Evolutionary conservation across 2,888 invertebrate genomes (phyloP).

Genomic region (Tenthredo distinguenda): DNA sequence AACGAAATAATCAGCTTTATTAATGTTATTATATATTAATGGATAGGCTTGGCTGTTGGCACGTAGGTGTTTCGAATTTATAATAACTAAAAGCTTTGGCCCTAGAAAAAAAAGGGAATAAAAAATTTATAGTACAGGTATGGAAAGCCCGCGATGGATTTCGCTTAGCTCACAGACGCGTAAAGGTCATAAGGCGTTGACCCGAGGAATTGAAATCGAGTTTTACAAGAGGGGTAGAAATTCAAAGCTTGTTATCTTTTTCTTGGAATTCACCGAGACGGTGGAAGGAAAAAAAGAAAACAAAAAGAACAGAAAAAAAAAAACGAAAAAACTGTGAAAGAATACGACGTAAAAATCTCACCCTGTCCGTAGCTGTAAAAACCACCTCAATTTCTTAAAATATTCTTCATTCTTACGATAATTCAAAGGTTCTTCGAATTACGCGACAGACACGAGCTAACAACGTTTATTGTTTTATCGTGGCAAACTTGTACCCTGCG

Average conservation of each 20-base stretch:
- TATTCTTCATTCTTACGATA: not conserved
- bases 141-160: not conserved
- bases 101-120: not conserved
- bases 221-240: not conserved
- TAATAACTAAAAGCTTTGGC: not conserved
- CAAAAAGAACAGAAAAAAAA: not conserved
- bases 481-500: not conserved
- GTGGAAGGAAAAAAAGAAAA: not conserved
- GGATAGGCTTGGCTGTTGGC: not conserved
- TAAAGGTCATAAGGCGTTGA: slow-evolving; percentile 5
- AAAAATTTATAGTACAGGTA: not conserved
- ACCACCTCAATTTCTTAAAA: not conserved
- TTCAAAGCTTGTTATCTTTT: slow-evolving; percentile 13
- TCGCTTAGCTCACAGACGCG: not conserved
- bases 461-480: no score
- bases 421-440: not conserved
- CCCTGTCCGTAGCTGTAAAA: not conserved
- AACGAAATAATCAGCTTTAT: slow-evolving; percentile 13
- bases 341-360: not conserved
- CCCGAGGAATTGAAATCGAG: not conserved
- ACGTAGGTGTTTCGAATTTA: slow-evolving; percentile 10
- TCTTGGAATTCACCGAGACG: slow-evolving; percentile 5
- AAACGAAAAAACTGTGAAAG: not conserved
- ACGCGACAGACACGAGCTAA: not conserved
- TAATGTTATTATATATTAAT: slow-evolving; percentile 40